phyloP scores from a whole-genome alignment of 2,888 invertebrate genomes.

The Dynastes tityus region DNA sequence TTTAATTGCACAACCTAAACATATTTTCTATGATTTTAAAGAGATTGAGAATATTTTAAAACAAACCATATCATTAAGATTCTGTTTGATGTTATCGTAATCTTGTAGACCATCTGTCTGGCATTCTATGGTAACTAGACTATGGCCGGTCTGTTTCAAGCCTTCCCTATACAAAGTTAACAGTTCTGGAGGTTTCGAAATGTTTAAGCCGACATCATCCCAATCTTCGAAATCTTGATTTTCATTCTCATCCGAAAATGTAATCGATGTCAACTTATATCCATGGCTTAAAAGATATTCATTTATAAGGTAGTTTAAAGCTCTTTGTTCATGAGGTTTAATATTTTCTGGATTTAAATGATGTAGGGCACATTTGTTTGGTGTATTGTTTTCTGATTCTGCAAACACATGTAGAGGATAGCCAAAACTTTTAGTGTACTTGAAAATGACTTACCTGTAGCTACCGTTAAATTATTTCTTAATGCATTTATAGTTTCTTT shows the following conservation, averaged over 20 bases:
- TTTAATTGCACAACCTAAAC: constrained; percentile 53
- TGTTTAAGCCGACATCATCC: constrained; percentile 93
- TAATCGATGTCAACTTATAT: constrained; percentile 90
- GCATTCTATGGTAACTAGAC: constrained; percentile 65
- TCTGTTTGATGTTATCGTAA: constrained; percentile 38
- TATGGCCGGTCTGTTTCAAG: constrained; percentile 70
- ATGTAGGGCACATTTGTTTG: constrained; percentile 68
- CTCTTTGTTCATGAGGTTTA: constrained; percentile 87
- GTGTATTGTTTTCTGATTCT: constrained; percentile 73
- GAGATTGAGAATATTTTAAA: neutral
- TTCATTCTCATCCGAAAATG: constrained; percentile 93
- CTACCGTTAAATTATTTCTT: constrained; percentile 86
- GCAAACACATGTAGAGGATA: constrained; percentile 14
- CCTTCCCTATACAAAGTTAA: constrained; percentile 79
- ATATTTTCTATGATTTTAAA: constrained; percentile 15
- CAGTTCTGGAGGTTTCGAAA: constrained; percentile 85
- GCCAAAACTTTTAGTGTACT: constrained; percentile 45
- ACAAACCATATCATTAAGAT: constrained; percentile 25
- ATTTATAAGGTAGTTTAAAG: constrained; percentile 89
- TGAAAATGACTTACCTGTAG: constrained; percentile 73
- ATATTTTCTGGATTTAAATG: constrained; percentile 71
- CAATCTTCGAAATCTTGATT: constrained; percentile 94
- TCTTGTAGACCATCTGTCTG: constrained; percentile 70
- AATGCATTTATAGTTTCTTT: constrained; percentile 88
- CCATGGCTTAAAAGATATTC: constrained; percentile 86